Base-by-base conservation (phyloP, 2,113 vertebrate genomes). In the Trochalopteron elliotii region DNA sequence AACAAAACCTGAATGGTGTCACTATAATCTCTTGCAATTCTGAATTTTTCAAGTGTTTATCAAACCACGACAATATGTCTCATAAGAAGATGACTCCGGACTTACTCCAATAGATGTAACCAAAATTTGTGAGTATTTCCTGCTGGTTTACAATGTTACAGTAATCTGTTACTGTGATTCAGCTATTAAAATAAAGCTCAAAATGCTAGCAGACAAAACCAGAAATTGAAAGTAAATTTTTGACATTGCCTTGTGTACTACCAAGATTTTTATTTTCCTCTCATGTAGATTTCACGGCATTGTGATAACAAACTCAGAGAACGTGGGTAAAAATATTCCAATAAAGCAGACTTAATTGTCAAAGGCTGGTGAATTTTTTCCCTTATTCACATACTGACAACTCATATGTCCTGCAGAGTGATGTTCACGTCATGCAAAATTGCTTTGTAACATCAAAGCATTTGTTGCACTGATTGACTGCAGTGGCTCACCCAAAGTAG, bases 401-500 rank as follows among this genome's bases (percentile, higher is more conserved):
- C 50, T 77, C 5, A 1, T 93, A 45, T 45, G 45, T 74, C 79
- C 45, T 97, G 60, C 49, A 79, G 87, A 81, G 24, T 89, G 75
- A 69, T 8, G 59, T 89, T 92, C 60, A 31, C 0, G 0, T 94
- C 22, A 12, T 67, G 82, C 69, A 93, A 52, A 95, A 94, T 59
- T 91, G 74, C 75, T 94, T 86, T 79, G 64, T 91, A 86, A 56
- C 80, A 91, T 94, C 76, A 88, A 86, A 92, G 83, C n/a, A 18
- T 95, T 91, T 75, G 79, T 93, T 90, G 79, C 60, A 30, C 79
- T 95, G 63, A 83, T 91, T 83, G 90, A 64, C 84, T 96, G 71
- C 71, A 69, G 74, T 63, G 44, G 33, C 56, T 94, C 8, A 37
- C 55, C 33, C 40, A 7, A 55, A 92, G 65, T 82, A 81, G 10